Evolutionary conservation across 2,888 invertebrate genomes (phyloP).

Genomic region (Lymantria dispar): DNA sequence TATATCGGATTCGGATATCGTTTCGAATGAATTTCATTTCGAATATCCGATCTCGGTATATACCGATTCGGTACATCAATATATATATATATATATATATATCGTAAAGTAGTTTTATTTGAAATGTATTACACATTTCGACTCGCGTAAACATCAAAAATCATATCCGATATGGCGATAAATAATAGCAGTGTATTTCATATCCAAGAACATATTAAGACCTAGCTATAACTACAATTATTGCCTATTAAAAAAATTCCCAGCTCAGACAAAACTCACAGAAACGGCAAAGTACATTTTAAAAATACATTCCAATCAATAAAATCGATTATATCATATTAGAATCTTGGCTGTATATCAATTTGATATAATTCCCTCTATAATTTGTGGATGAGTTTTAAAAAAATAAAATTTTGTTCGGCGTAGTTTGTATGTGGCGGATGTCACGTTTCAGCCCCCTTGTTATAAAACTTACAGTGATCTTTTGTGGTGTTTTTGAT

Average conservation of each 20-base stretch:
- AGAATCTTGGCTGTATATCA: conserved; percentile 21
- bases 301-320: conserved; percentile 21
- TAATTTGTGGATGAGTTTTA: conserved; percentile 19
- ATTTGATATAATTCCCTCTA: conserved; percentile 24
- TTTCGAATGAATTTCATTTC: too few relatives aligned
- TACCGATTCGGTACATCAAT: too few relatives aligned
- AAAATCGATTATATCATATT: conserved; percentile 24
- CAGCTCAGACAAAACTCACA: not conserved
- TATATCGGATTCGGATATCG: too few relatives aligned
- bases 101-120: too few relatives aligned
- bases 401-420: conserved; percentile 23
- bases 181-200: too few relatives aligned
- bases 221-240: too few relatives aligned
- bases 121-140: too few relatives aligned
- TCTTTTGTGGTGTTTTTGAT: conserved; percentile 27
- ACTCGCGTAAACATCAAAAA: too few relatives aligned
- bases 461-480: conserved; percentile 32
- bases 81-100: too few relatives aligned
- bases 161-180: too few relatives aligned
- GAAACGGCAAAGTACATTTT: not conserved
- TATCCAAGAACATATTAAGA: too few relatives aligned
- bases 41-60: too few relatives aligned
- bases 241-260: not conserved
- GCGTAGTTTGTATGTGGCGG: conserved; percentile 27
- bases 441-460: conserved; percentile 45